Percentiles rank a stretch among this genome's conserved stretches.
phyloP scores from a whole-genome alignment of 2,113 vertebrate genomes.

The Phainopepla nitens region DNA sequence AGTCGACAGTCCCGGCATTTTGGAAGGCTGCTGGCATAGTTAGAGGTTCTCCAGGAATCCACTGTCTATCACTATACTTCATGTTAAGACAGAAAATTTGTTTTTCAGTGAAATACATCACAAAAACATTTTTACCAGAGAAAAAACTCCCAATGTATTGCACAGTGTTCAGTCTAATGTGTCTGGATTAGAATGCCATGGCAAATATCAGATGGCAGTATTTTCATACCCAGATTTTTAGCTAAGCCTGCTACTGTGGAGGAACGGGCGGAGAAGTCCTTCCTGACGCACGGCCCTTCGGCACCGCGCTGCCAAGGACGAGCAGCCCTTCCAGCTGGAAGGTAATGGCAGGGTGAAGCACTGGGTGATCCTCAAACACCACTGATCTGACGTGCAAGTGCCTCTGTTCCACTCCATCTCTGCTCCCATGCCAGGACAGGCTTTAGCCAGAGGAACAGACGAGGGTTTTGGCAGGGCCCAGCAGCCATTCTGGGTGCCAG shows the following conservation, averaged over 20 bases:
- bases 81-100: constrained; percentile 18
- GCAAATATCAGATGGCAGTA: neutral
- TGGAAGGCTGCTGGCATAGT: constrained; percentile 73
- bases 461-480: neutral
- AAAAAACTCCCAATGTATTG: neutral
- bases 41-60: constrained; percentile 73
- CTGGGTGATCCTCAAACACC: neutral
- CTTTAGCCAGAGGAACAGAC: neutral
- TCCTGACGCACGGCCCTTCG: accelerated
- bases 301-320: neutral
- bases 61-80: constrained; percentile 75
- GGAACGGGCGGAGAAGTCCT: neutral
- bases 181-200: neutral
- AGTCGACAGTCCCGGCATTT: constrained; percentile 72
- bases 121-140: neutral
- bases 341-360: neutral
- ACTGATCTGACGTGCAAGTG: accelerated
- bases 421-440: neutral
- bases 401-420: neutral
- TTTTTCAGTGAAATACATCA: neutral
- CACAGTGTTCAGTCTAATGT: neutral
- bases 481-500: neutral
- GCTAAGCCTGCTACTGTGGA: neutral
- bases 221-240: neutral
- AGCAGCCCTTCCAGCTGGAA: neutral